Conservation (phyloP, 2,113 vertebrate species). For the Dasyurus viverrinus region DNA sequence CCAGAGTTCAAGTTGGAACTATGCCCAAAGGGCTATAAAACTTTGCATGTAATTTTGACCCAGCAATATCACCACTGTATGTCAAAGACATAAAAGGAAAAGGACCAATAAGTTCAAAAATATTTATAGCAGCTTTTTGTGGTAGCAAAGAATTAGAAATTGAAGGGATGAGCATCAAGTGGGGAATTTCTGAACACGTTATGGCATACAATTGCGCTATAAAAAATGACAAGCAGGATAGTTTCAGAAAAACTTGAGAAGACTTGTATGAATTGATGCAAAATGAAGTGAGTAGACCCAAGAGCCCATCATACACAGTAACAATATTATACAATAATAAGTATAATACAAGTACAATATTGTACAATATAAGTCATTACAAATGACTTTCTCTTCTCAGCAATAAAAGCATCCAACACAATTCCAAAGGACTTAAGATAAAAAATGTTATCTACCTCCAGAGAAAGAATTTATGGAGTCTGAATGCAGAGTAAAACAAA, state of each 20-base stretch:
- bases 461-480: background rate
- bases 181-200: background rate
- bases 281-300: background rate
- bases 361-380: no score
- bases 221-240: background rate
- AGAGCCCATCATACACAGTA: background rate
- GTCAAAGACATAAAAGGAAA: background rate
- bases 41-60: background rate
- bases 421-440: background rate
- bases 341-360: no score
- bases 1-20: background rate
- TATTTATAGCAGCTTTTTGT: background rate
- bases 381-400: background rate
- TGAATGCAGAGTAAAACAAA: no score
- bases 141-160: background rate
- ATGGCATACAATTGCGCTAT: background rate
- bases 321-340: background rate
- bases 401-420: background rate
- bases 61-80: background rate
- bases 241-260: background rate
- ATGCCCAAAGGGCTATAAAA: background rate
- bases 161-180: background rate
- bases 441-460: background rate
- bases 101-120: background rate
- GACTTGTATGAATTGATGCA: background rate